Base-by-base conservation (phyloP, 1,140 invertebrate genomes). In the Eulimnadia texana region DNA sequence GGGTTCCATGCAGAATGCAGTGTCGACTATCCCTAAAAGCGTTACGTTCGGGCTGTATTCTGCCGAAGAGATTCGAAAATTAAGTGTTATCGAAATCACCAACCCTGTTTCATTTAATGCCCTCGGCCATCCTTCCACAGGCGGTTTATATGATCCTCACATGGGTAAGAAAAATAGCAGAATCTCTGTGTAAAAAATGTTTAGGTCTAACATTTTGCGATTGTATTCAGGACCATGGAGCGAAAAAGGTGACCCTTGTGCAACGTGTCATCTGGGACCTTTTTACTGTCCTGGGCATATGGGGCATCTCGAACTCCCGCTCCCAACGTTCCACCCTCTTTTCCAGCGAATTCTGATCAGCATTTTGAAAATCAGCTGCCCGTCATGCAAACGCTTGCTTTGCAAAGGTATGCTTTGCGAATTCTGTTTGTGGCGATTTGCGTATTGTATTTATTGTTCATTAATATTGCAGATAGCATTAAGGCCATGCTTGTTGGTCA, bases 291-390 rank as follows among this genome's bases (percentile, higher is more conserved):
- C 84, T 1, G 95, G 96, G 2, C 96, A 99, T 74, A 86, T 94
- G 76, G 95, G 95, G 0, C 90, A 97, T 69, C 95, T 99, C 63
- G 84, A 86, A 62, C 74, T 99, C n/a, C 88, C 91, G 2, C 72
- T 97, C 2, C 82, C 90, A 6, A 85, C 94, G 1, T 84, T 92
- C 50, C 98, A 98, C 80, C 93, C 95, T 2, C 67, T 98, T 28
- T 91, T 93, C 68, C 85, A 89, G 53, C 85, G 84, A 70, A 76
- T 79, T 50, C 75, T 95, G 16, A 82, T 76, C 63, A 79, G 74
- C 0, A 68, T 91, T 19, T 75, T 91, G 24, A 80, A 79, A 65
- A 73, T 83, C 2, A 77, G 80, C 23, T 93, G 89, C 66, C 69
- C 86, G 10, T 73, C 77, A 56, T 93, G 89, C 68, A 82, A 78